Base-by-base conservation (phyloP, 2,113 vertebrate species). In the Maccullochella peelii region DNA sequence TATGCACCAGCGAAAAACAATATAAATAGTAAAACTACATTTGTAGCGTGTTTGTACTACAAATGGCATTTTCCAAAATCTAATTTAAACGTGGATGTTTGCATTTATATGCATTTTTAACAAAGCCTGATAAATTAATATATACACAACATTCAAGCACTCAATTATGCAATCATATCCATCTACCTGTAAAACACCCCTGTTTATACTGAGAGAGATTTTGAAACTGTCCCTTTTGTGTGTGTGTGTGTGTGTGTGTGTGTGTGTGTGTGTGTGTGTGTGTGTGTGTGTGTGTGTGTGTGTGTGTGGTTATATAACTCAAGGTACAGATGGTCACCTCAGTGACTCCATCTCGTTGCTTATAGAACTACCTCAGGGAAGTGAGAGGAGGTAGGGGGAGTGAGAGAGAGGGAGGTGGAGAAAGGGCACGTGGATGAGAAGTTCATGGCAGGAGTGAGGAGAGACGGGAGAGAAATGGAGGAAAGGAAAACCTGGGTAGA, bases 281-380 rank as follows among this genome's bases (percentile, higher is more conserved):
- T 61, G 15, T 71, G 4, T 21, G 2, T 50, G 40, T 6, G 58
- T 44, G n/a, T 54, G 27, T 50, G 15, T 23, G 1, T 3, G 3
- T 47, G 49, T 36, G 38, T 33, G 20, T 12, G 10, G 61, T 87
- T 82, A 59, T 65, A 62, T 69, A 82, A 86, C 14, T 16, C 6
- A 23, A 30, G 57, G 59, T 38, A 75, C 70, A 79, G 44, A 71
- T 78, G 70, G 58, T 38, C 58, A 8, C 23, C 61, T 73, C 27
- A 6, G 25, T 68, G 40, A 76, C 61, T 75, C 59, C 69, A 15
- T 40, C 5, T 1, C 12, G 15, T 36, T n/a, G 30, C 20, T 63
- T 42, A 47, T 73, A 50, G 73, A 66, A 73, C 25, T 50, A 47
- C 49, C n/a, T 20, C 8, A 62, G 77, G 63, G 54, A 55, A 21